These are phyloP conservation scores for Misgurnus anguillicaudatus DNA, from an alignment of 2,113 vertebrate genomes.

Conservation along the genomic window DNA sequence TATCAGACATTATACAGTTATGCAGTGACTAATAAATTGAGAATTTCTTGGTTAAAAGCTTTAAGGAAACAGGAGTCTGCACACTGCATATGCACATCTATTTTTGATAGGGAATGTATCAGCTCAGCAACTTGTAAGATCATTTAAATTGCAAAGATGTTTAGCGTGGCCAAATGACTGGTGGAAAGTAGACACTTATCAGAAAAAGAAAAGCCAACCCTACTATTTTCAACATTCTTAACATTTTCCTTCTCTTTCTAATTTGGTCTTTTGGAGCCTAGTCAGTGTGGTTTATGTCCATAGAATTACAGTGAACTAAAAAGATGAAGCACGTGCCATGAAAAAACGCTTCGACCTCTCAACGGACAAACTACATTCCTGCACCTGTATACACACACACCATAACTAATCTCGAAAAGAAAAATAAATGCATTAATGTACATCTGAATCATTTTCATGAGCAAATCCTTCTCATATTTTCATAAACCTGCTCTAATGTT, in stretches of 20 bases:
- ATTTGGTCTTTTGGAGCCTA: slow-evolving; percentile 64
- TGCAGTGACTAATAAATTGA: slow-evolving; percentile 2
- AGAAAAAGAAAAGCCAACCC: slow-evolving; percentile 62
- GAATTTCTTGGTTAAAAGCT: slow-evolving; percentile 7
- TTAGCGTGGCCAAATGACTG: slow-evolving; percentile 56
- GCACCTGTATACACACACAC: background rate
- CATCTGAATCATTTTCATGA: background rate
- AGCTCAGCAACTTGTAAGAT: slow-evolving; percentile 53
- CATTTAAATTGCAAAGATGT: slow-evolving; percentile 57
- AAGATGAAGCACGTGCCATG: slow-evolving; percentile 50
- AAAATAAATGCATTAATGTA: background rate
- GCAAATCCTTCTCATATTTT: slow-evolving; percentile 34
- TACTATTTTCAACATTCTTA: slow-evolving; percentile 69
- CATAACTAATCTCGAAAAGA: background rate
- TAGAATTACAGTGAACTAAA: slow-evolving; percentile 58
- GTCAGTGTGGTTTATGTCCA: slow-evolving; percentile 57
- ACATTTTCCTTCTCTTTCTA: slow-evolving; percentile 61
- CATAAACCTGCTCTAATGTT: background rate
- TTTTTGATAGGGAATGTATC: slow-evolving; percentile 52
- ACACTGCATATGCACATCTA: slow-evolving; percentile 16
- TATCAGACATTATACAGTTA: slow-evolving; percentile 2
- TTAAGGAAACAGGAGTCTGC: slow-evolving; percentile 14
- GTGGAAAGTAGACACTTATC: slow-evolving; percentile 68
- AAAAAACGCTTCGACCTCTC: slow-evolving; percentile 19
- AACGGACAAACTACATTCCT: slow-evolving; percentile 29